These are phyloP conservation scores for Nothocercus julius DNA, from an alignment of 2,113 vertebrate species.

Conservation along the genomic window DNA sequence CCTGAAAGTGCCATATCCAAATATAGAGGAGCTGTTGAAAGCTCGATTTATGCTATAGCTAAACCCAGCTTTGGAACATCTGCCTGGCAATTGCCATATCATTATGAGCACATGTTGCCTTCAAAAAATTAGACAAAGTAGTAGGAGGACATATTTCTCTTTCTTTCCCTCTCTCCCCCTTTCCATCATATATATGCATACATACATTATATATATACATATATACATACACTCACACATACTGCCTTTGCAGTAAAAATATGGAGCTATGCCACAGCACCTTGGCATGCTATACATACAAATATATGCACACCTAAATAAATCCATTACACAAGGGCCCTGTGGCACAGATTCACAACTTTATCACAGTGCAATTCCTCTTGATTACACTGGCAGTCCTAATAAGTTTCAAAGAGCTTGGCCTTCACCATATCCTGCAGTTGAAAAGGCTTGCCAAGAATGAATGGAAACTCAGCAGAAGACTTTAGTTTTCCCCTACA, in stretches of 20 bases:
- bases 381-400: conserved; percentile 61
- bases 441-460: conserved; percentile 72
- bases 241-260: not conserved
- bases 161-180: not conserved
- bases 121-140: conserved; percentile 53
- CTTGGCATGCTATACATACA: not conserved
- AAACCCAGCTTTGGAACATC: conserved; percentile 50
- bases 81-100: not conserved
- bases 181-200: not conserved
- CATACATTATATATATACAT: not conserved
- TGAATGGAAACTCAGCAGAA: conserved; percentile 50
- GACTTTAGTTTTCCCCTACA: conserved; percentile 50
- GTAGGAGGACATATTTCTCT: not conserved
- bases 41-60: conserved; percentile 8
- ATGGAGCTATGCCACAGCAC: not conserved
- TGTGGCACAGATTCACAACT: conserved; percentile 23
- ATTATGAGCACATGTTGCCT: conserved; percentile 58
- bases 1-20: not conserved
- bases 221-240: not conserved
- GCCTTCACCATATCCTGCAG: conserved; percentile 44
- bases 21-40: conserved; percentile 46
- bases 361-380: conserved; percentile 41
- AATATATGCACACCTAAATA: not conserved
- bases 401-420: conserved; percentile 68
- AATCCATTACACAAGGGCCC: not conserved